Conservation (phyloP, 2,113 vertebrate species). For the Poeciliopsis turrubarensis region DNA sequence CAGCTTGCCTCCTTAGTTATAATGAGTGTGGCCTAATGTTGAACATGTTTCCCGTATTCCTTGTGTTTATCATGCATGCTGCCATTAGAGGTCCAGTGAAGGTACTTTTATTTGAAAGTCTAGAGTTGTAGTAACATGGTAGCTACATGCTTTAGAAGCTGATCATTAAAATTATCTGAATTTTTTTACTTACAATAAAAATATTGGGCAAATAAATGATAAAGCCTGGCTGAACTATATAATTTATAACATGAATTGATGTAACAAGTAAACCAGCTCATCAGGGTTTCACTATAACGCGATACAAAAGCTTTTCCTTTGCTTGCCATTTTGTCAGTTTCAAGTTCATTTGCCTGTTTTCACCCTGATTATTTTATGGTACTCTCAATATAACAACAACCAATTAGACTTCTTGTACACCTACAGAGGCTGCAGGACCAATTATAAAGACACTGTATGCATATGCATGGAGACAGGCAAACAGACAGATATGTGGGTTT, state of each 20-base stretch:
- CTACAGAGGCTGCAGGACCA: slow-evolving; percentile 34
- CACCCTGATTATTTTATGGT: slow-evolving; percentile 7
- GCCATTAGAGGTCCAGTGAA: neutral
- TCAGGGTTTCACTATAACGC: neutral
- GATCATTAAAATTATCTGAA: neutral
- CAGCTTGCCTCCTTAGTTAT: neutral
- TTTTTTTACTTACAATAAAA: neutral
- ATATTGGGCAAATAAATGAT: neutral
- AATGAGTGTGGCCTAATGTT: neutral
- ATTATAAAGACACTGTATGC: slow-evolving; percentile 22
- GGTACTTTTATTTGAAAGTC: neutral
- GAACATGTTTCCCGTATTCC: neutral
- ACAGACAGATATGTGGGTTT: too few species aligned
- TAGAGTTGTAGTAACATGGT: neutral
- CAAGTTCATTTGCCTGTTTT: neutral
- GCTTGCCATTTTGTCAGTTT: slow-evolving; percentile 15
- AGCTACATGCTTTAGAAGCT: neutral
- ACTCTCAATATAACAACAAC: slow-evolving; percentile 32
- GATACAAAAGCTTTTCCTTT: neutral
- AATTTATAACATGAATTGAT: neutral
- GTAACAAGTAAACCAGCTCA: neutral
- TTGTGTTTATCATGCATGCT: slow-evolving; percentile 5
- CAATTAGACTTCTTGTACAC: slow-evolving; percentile 27
- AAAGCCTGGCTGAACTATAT: neutral
- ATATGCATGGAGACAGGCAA: neutral